Conservation (phyloP, 2,888 invertebrate genomes). For the Eupithecia pulchellata region DNA sequence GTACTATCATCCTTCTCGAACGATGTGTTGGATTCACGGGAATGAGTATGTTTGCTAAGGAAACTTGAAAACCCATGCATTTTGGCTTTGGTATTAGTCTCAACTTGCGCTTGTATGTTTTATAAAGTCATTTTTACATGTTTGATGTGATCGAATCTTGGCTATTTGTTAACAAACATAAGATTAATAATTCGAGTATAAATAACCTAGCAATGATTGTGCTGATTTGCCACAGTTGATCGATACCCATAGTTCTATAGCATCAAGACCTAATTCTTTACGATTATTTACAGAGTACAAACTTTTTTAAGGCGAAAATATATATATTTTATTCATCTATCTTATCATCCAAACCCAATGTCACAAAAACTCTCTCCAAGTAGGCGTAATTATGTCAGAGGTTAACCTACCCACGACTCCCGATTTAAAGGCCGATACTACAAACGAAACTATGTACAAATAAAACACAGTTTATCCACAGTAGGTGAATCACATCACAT, state of each 20-base stretch:
- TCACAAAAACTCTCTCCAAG: background rate
- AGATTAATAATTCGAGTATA: background rate
- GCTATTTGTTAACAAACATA: slow-evolving; percentile 14
- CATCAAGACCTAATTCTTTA: background rate
- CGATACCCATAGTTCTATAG: background rate
- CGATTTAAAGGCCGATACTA: background rate
- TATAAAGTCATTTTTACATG: slow-evolving; percentile 10
- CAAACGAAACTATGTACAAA: background rate
- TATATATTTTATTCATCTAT: background rate
- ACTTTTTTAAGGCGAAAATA: background rate
- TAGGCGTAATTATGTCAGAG: background rate
- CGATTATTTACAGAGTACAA: background rate
- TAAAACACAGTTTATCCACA: background rate
- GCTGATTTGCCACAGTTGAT: background rate
- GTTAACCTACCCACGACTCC: background rate
- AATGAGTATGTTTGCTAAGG: slow-evolving; percentile 63
- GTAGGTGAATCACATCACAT: background rate
- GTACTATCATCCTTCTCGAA: slow-evolving; percentile 73
- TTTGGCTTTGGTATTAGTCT: slow-evolving; percentile 45
- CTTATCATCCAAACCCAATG: background rate
- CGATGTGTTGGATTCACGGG: slow-evolving; percentile 64
- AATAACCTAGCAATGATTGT: background rate
- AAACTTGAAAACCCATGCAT: slow-evolving; percentile 83
- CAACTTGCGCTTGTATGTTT: slow-evolving; percentile 1
- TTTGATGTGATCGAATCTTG: slow-evolving; percentile 50